These are phyloP conservation scores for Montipora sp. DNA, from an alignment of 64 coral and sea anemone species.

Conservation along the genomic window DNA sequence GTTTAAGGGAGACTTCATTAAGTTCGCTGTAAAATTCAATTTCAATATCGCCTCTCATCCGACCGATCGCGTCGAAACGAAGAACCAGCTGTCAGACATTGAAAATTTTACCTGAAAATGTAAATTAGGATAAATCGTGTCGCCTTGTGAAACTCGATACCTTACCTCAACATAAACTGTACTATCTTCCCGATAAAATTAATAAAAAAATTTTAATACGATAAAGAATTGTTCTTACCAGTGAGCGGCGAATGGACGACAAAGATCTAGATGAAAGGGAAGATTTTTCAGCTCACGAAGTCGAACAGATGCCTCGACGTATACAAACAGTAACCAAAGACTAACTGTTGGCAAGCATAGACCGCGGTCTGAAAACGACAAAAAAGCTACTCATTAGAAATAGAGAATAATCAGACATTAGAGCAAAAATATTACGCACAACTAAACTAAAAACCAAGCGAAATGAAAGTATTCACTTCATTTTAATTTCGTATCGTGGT, in stretches of 20 bases:
- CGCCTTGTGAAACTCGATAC: background rate
- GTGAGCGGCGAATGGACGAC: slow-evolving; percentile 98
- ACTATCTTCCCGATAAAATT: background rate
- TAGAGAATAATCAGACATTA: background rate
- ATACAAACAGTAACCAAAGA: slow-evolving; percentile 96
- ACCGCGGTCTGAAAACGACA: slow-evolving; percentile 86
- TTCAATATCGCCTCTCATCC: slow-evolving; percentile 7
- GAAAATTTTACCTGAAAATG: slow-evolving; percentile 15
- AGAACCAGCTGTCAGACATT: slow-evolving; percentile 19
- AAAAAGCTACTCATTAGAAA: slow-evolving; percentile 29
- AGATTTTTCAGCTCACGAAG: slow-evolving; percentile 99
- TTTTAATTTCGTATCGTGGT: no score
- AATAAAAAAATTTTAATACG: background rate
- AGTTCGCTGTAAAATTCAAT: background rate
- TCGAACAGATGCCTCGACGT: slow-evolving; percentile 97
- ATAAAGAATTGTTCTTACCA: slow-evolving; percentile 74
- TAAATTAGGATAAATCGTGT: slow-evolving; percentile 28
- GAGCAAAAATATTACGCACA: background rate
- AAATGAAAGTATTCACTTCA: background rate
- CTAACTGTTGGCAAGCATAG: slow-evolving; percentile 93
- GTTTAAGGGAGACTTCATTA: background rate
- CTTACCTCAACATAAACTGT: background rate
- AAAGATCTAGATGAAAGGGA: slow-evolving; percentile 98
- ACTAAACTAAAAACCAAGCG: background rate
- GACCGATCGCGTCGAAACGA: background rate